These are phyloP conservation scores for Nomada flava DNA, from an alignment of 2,888 invertebrate species.

Conservation along the genomic window DNA sequence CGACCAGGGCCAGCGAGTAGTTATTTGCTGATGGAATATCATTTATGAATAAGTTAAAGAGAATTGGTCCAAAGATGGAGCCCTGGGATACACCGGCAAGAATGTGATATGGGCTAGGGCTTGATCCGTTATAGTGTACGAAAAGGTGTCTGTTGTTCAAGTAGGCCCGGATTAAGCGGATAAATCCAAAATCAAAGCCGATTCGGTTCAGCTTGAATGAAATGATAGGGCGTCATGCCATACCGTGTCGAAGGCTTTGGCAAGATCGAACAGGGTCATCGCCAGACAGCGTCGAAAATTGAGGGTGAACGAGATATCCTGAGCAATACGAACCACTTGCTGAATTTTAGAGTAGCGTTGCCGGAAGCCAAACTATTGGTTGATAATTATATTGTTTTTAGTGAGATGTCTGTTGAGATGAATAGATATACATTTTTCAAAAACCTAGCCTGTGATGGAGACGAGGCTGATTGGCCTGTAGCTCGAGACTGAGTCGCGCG, in stretches of 20 bases:
- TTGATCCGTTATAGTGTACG: background rate
- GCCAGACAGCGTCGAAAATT: background rate
- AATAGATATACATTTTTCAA: background rate
- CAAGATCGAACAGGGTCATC: background rate
- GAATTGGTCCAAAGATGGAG: background rate
- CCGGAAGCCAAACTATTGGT: slow-evolving; percentile 9
- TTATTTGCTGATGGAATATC: background rate
- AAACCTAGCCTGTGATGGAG: background rate
- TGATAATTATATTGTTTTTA: background rate
- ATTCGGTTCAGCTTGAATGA: background rate
- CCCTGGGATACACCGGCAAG: background rate
- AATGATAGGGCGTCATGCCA: background rate
- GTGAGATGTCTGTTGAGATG: background rate
- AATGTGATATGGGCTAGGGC: background rate
- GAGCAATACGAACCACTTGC: background rate
- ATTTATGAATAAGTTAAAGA: slow-evolving; percentile 20
- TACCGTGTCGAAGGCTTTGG: slow-evolving; percentile 6
- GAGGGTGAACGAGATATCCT: background rate
- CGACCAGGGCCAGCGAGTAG: background rate
- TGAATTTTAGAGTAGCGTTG: background rate
- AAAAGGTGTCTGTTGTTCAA: background rate
- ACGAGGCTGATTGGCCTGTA: slow-evolving; percentile 2
- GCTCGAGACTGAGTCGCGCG: background rate
- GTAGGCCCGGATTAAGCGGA: background rate
- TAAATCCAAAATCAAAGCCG: background rate